phyloP scores from a whole-genome alignment of 2,113 vertebrate genomes.

The Peromyscus californicus region DNA sequence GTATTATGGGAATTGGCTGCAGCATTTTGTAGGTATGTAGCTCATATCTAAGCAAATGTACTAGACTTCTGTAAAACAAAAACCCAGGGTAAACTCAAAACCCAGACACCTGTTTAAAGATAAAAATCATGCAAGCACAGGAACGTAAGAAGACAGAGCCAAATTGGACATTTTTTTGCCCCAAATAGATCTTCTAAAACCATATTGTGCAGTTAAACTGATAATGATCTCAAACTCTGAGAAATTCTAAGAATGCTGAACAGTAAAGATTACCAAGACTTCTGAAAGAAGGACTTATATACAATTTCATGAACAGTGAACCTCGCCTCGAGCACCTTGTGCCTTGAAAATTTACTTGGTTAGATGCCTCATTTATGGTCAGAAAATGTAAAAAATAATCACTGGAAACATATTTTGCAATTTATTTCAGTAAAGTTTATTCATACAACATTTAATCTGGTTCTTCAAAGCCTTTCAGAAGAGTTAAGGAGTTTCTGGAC shows the following conservation, averaged over 20 bases:
- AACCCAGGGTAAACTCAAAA: neutral
- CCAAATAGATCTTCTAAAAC: neutral
- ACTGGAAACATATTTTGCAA: neutral
- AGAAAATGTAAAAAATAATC: neutral
- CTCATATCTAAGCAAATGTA: neutral
- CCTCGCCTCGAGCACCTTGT: neutral
- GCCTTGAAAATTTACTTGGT: neutral
- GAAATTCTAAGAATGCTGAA: slow-evolving; percentile 7
- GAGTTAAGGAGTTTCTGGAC: neutral
- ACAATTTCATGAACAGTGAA: neutral
- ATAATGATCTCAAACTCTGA: slow-evolving; percentile 18
- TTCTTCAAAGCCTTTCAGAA: neutral
- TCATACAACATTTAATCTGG: neutral
- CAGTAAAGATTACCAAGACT: neutral
- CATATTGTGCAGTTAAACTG: neutral
- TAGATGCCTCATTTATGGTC: neutral
- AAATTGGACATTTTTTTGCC: neutral
- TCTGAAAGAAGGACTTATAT: neutral
- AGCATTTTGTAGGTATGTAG: neutral
- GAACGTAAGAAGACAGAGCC: neutral
- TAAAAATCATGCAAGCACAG: neutral
- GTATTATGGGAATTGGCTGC: neutral
- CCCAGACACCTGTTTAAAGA: neutral
- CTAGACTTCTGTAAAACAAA: neutral
- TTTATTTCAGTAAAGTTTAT: neutral